Conservation (phyloP, 2,113 vertebrate genomes). For the Apodemus speciosus region DNA sequence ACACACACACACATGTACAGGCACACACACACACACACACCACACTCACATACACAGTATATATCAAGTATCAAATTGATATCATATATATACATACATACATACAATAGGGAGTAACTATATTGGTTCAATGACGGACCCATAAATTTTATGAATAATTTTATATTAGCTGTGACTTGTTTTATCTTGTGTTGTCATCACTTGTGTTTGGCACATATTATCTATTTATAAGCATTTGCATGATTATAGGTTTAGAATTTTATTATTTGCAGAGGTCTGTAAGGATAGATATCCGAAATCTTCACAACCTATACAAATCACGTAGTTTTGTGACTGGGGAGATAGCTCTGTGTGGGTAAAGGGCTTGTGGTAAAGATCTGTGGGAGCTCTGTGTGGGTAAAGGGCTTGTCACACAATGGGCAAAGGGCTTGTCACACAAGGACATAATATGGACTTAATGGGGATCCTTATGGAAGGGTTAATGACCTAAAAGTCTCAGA, state of each 20-base stretch:
- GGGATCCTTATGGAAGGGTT: not conserved
- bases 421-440: not conserved
- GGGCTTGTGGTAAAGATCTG: not conserved
- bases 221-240: slow-evolving; percentile 16
- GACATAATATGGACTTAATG: not conserved
- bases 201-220: slow-evolving; percentile 4
- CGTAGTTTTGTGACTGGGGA: not conserved
- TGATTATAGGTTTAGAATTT: not conserved
- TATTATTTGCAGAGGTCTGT: not conserved
- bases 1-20: too few relatives aligned
- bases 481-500: not conserved
- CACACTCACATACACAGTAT: too few relatives aligned
- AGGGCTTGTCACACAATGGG: not conserved
- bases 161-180: not conserved
- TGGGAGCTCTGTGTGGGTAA: too few relatives aligned
- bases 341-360: not conserved
- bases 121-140: not conserved
- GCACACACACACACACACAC: too few relatives aligned
- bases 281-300: slow-evolving; percentile 1
- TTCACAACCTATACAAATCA: not conserved
- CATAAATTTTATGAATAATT: not conserved
- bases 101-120: not conserved
- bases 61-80: too few relatives aligned
- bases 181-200: not conserved
- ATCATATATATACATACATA: too few relatives aligned